Base-by-base conservation (phyloP, 2,888 invertebrate genomes). In the Catotricha subobsoleta region DNA sequence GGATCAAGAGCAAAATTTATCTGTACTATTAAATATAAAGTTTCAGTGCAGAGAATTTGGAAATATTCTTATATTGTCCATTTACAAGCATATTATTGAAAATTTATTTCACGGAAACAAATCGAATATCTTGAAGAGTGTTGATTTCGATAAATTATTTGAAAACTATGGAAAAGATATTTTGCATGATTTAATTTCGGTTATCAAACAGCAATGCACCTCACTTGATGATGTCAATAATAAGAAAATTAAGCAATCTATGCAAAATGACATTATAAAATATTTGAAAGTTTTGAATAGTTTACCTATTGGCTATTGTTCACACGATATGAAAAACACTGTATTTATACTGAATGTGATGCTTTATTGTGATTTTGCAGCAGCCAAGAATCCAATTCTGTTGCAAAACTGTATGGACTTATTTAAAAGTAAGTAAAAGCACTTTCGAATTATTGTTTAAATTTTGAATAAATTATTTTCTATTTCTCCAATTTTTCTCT, bases 311-410 rank as follows among this genome's bases (percentile, higher is more conserved):
- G 48, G 52, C 0, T 53, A 52, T 40, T 48, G 57, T 23, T 45
- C 51, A 5, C 42, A 44, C 9, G 44, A 48, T 4, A 46, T 48
- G 12, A 61, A 61, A 44, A 45, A 42, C 2, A 43, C 53, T 1
- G 44, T 60, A 5, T 56, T 56, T 48, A 45, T 54, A 37, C 45
- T 57, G 4, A 48, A 56, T 29, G 45, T 61, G 3, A 51, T 51
- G 0, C 45, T 60, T 1, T 53, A 54, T 35, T 48, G 50, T 21
- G 60, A 62, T 44, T 45, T 59, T 13, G 43, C 46, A 41, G 47
- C 51, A 12, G 44, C 49, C 15, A 37, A 46, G 23, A 36, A 51
- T 37, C 43, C 47, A 8, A 45, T 49, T 1, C 42, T 53, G 28
- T 45, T 48, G 2, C 9, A 23, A 1, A 23, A 46, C 7, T 44